Percentiles rank a stretch among this genome's conserved stretches.
These are phyloP conservation scores for Lanistes nyassanus DNA, from an alignment of 1,140 invertebrate genomes.

Conservation along the genomic window DNA sequence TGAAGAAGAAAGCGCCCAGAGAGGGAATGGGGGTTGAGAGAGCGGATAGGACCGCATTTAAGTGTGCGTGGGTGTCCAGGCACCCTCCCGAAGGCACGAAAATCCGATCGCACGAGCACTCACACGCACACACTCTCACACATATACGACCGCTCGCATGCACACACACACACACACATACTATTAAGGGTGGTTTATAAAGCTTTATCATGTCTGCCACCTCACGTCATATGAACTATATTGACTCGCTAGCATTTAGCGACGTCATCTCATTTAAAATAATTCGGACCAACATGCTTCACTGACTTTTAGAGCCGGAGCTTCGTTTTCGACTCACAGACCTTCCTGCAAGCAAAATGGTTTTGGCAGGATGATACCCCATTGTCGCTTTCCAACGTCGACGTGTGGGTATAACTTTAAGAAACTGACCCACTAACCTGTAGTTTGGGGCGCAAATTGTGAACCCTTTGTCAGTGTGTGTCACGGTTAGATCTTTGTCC, in stretches of 20 bases:
- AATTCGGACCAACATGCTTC: background rate
- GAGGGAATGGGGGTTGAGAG: too few relatives aligned
- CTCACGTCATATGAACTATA: background rate
- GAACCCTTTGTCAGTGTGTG: too few relatives aligned
- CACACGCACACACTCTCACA: constrained; percentile 12
- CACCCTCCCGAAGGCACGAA: background rate
- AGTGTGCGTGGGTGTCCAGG: too few relatives aligned
- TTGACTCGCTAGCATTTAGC: background rate
- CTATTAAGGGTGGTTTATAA: background rate
- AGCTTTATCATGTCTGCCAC: background rate
- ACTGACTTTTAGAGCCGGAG: background rate
- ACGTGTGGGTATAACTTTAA: too few relatives aligned
- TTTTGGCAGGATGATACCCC: too few relatives aligned
- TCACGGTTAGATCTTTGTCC: too few relatives aligned
- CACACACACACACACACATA: constrained; percentile 13
- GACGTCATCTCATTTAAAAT: background rate
- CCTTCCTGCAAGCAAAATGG: background rate
- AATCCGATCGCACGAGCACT: background rate
- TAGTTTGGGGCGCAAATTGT: too few relatives aligned
- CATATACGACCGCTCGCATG: background rate
- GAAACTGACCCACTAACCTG: too few relatives aligned
- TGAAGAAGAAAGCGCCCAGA: too few relatives aligned
- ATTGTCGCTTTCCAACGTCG: too few relatives aligned
- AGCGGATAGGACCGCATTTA: too few relatives aligned
- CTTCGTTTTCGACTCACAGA: background rate